phyloP scores from a whole-genome alignment of 2,113 vertebrate species.

The Xyliphius kryptos region DNA sequence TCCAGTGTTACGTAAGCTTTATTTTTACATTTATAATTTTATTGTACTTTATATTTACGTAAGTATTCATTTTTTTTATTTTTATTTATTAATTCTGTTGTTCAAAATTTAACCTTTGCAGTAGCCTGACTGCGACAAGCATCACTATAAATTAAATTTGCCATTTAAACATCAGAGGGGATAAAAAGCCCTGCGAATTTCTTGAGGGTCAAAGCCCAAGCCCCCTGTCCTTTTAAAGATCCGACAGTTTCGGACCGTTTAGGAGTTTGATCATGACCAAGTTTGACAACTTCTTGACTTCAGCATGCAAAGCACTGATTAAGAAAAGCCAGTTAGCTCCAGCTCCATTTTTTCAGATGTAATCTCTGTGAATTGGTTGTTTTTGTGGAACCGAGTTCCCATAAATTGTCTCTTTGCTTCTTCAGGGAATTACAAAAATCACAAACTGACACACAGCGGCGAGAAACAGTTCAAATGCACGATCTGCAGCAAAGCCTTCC shows the following conservation, averaged over 20 bases:
- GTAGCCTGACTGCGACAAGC: neutral
- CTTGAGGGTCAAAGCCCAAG: constrained; percentile 72
- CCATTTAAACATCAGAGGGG: constrained; percentile 62
- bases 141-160: constrained; percentile 59
- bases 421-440: constrained; percentile 77
- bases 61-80: too few species aligned
- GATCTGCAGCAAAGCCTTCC: constrained; percentile 87
- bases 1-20: too few species aligned
- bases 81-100: too few species aligned
- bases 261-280: constrained; percentile 70
- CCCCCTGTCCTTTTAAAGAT: constrained; percentile 58
- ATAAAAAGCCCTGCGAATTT: constrained; percentile 60
- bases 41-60: too few species aligned
- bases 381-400: neutral
- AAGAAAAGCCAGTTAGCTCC: constrained; percentile 44
- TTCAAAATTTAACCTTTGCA: too few species aligned
- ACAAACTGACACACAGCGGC: constrained; percentile 85
- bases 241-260: constrained; percentile 56
- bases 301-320: constrained; percentile 62
- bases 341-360: constrained; percentile 32
- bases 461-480: constrained; percentile 88
- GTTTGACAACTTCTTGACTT: constrained; percentile 89
- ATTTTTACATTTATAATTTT: too few species aligned
- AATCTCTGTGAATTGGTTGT: constrained; percentile 23
- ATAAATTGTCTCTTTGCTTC: constrained; percentile 25